These are phyloP conservation scores for Poecilia latipinna DNA, from an alignment of 2,113 vertebrate genomes.

Conservation along the genomic window DNA sequence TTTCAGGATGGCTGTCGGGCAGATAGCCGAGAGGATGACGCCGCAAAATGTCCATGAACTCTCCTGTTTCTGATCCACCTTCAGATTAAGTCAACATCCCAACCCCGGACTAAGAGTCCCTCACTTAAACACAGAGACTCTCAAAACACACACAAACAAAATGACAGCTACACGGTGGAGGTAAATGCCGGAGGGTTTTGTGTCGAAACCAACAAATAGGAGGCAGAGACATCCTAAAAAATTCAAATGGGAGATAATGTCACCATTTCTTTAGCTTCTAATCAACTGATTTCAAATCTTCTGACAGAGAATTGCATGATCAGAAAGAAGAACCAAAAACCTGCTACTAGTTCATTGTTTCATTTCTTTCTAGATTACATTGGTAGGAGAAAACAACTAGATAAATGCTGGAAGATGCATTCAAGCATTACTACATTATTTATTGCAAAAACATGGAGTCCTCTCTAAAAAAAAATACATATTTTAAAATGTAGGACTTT, in stretches of 20 bases:
- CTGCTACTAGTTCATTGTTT: no score
- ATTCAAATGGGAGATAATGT: slow-evolving; percentile 7
- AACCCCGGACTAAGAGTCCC: slow-evolving; percentile 3
- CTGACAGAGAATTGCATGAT: no score
- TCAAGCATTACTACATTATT: no score
- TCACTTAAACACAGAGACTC: not conserved
- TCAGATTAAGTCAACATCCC: slow-evolving; percentile 35
- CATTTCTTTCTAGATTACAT: no score
- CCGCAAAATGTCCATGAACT: slow-evolving; percentile 11
- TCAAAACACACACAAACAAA: not conserved
- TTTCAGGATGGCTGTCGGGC: slow-evolving; percentile 3
- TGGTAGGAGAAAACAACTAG: no score
- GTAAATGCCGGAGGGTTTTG: slow-evolving; percentile 20
- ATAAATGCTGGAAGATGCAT: no score
- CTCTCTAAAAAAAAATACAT: no score
- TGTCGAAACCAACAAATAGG: not conserved
- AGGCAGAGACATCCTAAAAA: not conserved
- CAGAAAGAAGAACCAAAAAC: no score
- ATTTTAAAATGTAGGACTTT: no score
- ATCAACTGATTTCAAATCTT: not conserved
- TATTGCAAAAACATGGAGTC: no score
- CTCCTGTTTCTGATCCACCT: slow-evolving; percentile 17
- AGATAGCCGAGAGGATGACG: not conserved
- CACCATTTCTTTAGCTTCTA: not conserved
- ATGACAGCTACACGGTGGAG: slow-evolving; percentile 16